A percentile compares a stretch with the other conserved stretches of the same genome.
Evolutionary conservation across 2,888 invertebrate species (phyloP).

Genomic region (Polydesmus complanatus): DNA sequence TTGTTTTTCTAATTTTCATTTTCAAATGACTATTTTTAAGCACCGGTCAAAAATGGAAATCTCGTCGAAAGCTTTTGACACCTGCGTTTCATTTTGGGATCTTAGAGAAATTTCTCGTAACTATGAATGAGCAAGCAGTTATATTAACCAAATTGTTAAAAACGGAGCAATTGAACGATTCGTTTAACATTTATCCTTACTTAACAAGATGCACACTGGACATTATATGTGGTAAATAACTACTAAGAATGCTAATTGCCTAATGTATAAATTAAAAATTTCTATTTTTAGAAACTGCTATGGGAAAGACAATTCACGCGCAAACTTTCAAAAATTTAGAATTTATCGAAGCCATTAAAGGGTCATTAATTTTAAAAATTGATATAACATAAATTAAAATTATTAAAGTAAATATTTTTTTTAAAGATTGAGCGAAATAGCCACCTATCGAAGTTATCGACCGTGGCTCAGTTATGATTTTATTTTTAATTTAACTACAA

Average conservation of each 20-base stretch:
- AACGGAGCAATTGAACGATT: too few relatives aligned
- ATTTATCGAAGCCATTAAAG: too few relatives aligned
- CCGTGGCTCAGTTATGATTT: background rate
- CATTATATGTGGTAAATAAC: background rate
- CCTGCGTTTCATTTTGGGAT: background rate
- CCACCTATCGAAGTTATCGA: background rate
- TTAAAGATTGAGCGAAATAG: background rate
- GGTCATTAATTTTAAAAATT: too few relatives aligned
- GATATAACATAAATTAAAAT: background rate
- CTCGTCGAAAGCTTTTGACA: background rate
- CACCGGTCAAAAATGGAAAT: background rate
- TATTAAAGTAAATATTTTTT: background rate
- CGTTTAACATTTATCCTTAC: background rate
- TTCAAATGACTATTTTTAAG: too few relatives aligned
- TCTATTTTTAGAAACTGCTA: background rate
- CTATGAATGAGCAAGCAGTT: background rate
- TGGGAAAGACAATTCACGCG: too few relatives aligned
- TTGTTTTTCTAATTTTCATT: too few relatives aligned
- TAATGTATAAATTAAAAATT: background rate
- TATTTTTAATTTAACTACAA: background rate
- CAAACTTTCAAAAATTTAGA: too few relatives aligned
- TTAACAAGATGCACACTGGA: background rate
- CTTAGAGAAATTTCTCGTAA: background rate
- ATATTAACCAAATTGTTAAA: too few relatives aligned
- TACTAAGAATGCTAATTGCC: background rate